Evolutionary conservation across 2,113 vertebrate species (phyloP).

Genomic region (Caranx melampygus): DNA sequence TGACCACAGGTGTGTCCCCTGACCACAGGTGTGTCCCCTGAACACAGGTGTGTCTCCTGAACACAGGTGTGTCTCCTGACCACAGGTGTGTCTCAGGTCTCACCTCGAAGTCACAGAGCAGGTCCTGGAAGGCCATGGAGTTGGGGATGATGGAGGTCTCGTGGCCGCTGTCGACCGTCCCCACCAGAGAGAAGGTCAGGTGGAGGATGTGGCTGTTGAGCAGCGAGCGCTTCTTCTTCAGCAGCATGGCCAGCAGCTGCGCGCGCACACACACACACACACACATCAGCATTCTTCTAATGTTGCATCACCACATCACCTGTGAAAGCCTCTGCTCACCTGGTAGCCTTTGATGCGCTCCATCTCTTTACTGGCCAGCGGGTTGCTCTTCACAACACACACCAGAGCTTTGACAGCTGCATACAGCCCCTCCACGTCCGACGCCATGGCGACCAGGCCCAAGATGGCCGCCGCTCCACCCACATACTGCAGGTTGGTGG

Average conservation of each 20-base stretch:
- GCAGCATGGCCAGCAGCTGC: constrained; percentile 95
- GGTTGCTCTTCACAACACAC: constrained; percentile 98
- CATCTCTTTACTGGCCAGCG: constrained; percentile 98
- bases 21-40: too few relatives aligned
- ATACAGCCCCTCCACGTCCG: constrained; percentile 97
- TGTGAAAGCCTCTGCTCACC: constrained; percentile 51
- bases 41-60: too few relatives aligned
- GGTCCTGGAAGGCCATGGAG: constrained; percentile 97
- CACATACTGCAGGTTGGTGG: constrained; percentile 95
- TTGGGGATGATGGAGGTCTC: constrained; percentile 99
- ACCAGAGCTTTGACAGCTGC: constrained; percentile 98
- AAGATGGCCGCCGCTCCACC: constrained; percentile 97
- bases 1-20: background rate
- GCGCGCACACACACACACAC: accelerated
- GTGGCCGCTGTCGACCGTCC: constrained; percentile 96
- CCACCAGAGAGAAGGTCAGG: constrained; percentile 97
- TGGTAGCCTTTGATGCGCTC: constrained; percentile 99
- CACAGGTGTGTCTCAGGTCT: background rate
- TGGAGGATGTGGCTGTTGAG: constrained; percentile 99
- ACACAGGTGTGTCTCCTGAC: too few relatives aligned
- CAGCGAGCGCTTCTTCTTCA: constrained; percentile 96
- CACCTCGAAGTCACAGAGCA: constrained; percentile 99
- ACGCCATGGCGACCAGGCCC: constrained; percentile 98
- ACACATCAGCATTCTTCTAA: accelerated
- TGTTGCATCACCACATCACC: too few relatives aligned